These are phyloP conservation scores for Theonella swinhoei DNA, from an alignment of 37 sponge, comb jelly and placozoan genomes.

Conservation along the genomic window DNA sequence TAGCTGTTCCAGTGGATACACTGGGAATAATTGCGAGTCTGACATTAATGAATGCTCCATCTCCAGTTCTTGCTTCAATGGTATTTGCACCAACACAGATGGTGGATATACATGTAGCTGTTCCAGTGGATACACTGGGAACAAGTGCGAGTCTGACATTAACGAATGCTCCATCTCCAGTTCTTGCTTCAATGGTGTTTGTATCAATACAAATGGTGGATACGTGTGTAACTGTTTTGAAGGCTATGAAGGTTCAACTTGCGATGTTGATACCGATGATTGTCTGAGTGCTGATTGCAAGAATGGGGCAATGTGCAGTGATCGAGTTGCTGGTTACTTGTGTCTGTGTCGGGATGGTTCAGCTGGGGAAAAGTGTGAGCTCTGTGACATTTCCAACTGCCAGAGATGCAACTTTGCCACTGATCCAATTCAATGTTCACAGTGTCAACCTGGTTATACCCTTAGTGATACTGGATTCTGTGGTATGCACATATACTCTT, in stretches of 20 bases:
- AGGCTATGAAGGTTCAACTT: too few relatives aligned
- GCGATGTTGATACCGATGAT: too few relatives aligned
- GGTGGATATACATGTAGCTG: too few relatives aligned
- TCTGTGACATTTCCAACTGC: background rate
- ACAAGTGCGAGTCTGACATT: too few relatives aligned
- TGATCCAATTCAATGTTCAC: background rate
- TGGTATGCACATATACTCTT: background rate
- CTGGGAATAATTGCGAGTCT: background rate
- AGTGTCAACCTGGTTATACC: background rate
- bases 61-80: too few relatives aligned
- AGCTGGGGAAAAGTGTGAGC: background rate
- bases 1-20: background rate
- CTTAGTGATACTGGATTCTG: background rate
- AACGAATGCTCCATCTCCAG: too few relatives aligned
- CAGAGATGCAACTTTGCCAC: background rate
- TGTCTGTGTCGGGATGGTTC: background rate
- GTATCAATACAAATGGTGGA: too few relatives aligned
- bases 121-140: too few relatives aligned
- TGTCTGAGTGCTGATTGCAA: background rate
- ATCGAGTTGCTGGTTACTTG: background rate
- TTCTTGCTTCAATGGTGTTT: too few relatives aligned
- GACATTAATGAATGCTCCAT: background rate
- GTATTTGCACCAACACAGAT: too few relatives aligned
- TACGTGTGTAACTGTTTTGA: too few relatives aligned
- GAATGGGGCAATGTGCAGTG: background rate